Conservation (phyloP, 2,888 invertebrate species). For the Chloroclysta siterata region DNA sequence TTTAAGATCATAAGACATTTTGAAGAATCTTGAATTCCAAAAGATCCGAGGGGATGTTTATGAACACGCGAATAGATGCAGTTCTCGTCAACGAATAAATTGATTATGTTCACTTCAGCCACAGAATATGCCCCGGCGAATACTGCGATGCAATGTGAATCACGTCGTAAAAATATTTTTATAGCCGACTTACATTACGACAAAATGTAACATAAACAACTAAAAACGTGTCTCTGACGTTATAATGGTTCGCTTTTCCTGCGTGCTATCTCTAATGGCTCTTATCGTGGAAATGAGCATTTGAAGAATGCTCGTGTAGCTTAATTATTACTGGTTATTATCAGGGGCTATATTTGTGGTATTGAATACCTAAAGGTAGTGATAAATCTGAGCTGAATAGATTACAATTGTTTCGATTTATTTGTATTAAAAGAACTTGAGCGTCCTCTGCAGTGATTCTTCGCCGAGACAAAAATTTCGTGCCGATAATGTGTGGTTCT, state of each 20-base stretch:
- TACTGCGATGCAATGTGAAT: conserved; percentile 32
- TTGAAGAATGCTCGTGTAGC: conserved; percentile 28
- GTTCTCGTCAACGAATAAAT: background rate
- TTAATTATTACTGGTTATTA: conserved; percentile 25
- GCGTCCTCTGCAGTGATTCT: too few species aligned
- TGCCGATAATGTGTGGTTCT: too few species aligned
- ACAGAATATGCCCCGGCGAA: background rate
- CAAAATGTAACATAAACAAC: conserved; percentile 37
- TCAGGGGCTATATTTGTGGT: conserved; percentile 14
- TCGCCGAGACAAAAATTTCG: too few species aligned
- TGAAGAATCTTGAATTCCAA: too few species aligned
- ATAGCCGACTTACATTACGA: conserved; percentile 35
- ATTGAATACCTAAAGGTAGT: conserved; percentile 18
- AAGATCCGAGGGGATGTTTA: too few species aligned
- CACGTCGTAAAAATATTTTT: conserved; percentile 40
- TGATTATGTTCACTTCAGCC: conserved; percentile 1
- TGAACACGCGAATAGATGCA: too few species aligned
- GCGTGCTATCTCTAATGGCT: conserved; percentile 38
- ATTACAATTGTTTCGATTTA: background rate
- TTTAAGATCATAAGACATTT: too few species aligned
- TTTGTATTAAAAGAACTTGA: background rate
- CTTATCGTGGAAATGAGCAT: conserved; percentile 40
- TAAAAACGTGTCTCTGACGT: conserved; percentile 38
- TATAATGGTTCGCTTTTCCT: conserved; percentile 41
- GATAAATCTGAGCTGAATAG: background rate